These are phyloP conservation scores for Meloidogyne exigua DNA, from an alignment of 1,140 invertebrate species.

Conservation along the genomic window DNA sequence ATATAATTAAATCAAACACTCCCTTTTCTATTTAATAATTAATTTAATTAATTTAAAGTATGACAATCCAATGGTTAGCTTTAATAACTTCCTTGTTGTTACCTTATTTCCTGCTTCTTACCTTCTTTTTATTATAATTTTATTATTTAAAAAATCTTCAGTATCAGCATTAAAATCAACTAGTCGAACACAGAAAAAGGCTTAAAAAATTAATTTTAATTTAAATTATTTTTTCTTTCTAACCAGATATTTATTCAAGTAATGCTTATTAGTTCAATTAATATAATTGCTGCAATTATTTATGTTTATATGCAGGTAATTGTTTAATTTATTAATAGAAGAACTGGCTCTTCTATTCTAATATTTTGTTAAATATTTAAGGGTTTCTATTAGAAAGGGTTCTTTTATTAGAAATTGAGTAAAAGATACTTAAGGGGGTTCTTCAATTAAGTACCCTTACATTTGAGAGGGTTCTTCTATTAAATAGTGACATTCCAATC, in stretches of 20 bases:
- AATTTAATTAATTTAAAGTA: neutral
- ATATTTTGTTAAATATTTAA: no score
- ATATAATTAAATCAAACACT: no score
- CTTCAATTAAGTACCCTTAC: no score
- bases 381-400: slow-evolving; percentile 23
- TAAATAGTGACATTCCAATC: no score
- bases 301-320: slow-evolving; percentile 40
- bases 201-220: neutral
- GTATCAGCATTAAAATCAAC: slow-evolving; percentile 5
- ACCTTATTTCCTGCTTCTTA: neutral
- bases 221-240: no score
- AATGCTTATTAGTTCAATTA: slow-evolving; percentile 30
- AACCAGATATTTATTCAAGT: slow-evolving; percentile 33
- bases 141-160: neutral
- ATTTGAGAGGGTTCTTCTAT: no score
- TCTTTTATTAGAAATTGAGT: no score
- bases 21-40: no score
- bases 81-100: neutral
- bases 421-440: no score
- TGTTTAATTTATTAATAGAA: slow-evolving; percentile 14
- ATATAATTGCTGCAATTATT: slow-evolving; percentile 24
- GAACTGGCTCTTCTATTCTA: slow-evolving; percentile 23
- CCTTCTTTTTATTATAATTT: neutral
- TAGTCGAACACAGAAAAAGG: neutral
- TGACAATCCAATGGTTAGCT: neutral